Evolutionary conservation across 2,888 invertebrate species (phyloP), one percentile per base, ranked within the genome.

Genomic region (Petrophora chlorosata): DNA sequence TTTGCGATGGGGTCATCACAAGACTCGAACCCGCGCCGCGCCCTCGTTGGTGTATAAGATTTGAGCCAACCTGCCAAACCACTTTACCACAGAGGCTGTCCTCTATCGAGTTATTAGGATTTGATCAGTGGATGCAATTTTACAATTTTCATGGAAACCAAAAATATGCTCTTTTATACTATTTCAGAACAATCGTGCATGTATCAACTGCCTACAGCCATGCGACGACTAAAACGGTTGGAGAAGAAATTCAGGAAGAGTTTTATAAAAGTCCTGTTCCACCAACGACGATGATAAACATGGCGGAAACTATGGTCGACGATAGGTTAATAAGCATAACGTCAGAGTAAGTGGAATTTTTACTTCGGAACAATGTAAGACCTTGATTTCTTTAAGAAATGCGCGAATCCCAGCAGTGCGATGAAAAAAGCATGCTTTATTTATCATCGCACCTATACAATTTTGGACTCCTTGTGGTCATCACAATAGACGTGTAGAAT

Each of bases 161-260:
- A 5, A 12, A 28, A 7, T 28, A 7, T 28, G 5, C 5, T 28
- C 10, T 4, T 5, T 10, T 10, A 12, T 12, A 7, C 7, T 13
- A n/a, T 35, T 38, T 14, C 53, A 71, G 84, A 77, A 51, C 62
- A 0, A 58, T 48, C 29, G 62, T 70, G 1, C 59, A 68, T 40
- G 55, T 70, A 0, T 72, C 72, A 0, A 70, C 72, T 0, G 69
- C 67, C 0, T 72, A 54, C 25, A 79, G 92, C 0, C 92, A 95
- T 56, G 92, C 67, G 0, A 67, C 65, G 1, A 2, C 23, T 5
- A 17, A 7, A 3, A 9, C 9, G 3, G 33, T 45, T 7, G 45
- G 41, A 1, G 8, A n/a, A 1, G 22, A 34, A n/a, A 34, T 45
- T 53, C 3, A 53, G 45, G 14, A 49, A 38, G 3, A 55, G 52